These are phyloP conservation scores for Polydrusus tereticollis DNA, from an alignment of 2,888 invertebrate genomes.

Conservation along the genomic window DNA sequence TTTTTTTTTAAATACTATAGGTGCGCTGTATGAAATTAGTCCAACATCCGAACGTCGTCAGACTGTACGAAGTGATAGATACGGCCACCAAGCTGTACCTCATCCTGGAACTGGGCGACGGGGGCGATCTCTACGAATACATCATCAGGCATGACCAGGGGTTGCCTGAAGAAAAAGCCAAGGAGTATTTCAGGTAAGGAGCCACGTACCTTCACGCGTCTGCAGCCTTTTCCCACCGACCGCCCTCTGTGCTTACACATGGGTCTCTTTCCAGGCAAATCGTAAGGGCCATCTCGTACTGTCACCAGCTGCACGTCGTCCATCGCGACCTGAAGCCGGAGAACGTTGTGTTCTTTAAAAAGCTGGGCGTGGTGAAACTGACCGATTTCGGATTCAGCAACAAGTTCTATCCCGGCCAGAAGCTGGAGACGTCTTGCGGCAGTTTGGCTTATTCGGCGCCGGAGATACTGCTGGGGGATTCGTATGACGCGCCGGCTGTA, in stretches of 20 bases:
- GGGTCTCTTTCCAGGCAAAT: conserved; percentile 78
- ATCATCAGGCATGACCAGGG: conserved; percentile 96
- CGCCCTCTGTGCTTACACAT: background rate
- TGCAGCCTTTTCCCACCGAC: background rate
- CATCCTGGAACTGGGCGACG: conserved; percentile 97
- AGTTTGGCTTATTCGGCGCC: conserved; percentile 99
- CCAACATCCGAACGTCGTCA: conserved; percentile 98
- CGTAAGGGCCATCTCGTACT: conserved; percentile 97
- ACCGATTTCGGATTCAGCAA: conserved; percentile 99
- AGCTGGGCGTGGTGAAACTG: conserved; percentile 95
- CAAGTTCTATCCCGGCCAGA: conserved; percentile 95
- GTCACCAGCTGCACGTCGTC: conserved; percentile 91
- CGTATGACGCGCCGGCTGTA: conserved; percentile 98
- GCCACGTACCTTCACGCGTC: background rate
- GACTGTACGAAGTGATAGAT: conserved; percentile 99
- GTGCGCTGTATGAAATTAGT: conserved; percentile 98
- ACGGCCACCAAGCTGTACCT: conserved; percentile 97
- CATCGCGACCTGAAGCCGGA: conserved; percentile 98
- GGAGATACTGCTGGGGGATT: conserved; percentile 97
- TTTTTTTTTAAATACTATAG: conserved; percentile 65
- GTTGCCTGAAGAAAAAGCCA: conserved; percentile 84
- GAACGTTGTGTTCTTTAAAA: conserved; percentile 99
- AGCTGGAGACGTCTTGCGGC: conserved; percentile 97
- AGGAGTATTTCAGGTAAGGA: conserved; percentile 85
- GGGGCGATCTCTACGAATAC: conserved; percentile 98